These are phyloP conservation scores for Orchestes rusci DNA, from an alignment of 2,888 invertebrate species.

Conservation along the genomic window DNA sequence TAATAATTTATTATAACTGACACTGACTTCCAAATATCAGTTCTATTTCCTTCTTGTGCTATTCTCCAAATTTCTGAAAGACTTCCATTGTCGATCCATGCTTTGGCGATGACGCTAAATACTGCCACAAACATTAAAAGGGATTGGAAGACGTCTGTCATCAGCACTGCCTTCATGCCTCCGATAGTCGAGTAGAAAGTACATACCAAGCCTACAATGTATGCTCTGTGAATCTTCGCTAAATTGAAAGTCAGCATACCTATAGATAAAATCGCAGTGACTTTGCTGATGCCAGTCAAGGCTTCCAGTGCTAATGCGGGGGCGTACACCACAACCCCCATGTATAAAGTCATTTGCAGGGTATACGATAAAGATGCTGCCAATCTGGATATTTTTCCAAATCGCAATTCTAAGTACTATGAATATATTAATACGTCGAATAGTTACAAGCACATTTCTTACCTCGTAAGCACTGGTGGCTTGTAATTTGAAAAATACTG, in stretches of 20 bases:
- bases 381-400: conserved; percentile 67
- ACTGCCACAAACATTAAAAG: conserved; percentile 79
- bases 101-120: conserved; percentile 69
- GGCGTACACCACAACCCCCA: conserved; percentile 88
- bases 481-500: conserved; percentile 78
- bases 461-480: conserved; percentile 86
- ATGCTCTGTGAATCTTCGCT: background rate
- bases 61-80: conserved; percentile 62
- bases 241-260: conserved; percentile 39
- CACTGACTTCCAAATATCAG: conserved; percentile 60
- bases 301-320: conserved; percentile 86
- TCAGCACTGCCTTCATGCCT: conserved; percentile 85
- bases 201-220: conserved; percentile 55
- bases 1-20: background rate
- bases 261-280: conserved; percentile 65
- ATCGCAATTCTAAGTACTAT: conserved; percentile 81
- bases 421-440: conserved; percentile 31
- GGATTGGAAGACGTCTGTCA: conserved; percentile 82
- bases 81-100: conserved; percentile 62
- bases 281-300: conserved; percentile 69
- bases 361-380: conserved; percentile 79
- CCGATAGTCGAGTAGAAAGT: conserved; percentile 84
- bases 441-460: conserved; percentile 26
- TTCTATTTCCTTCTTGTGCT: conserved; percentile 61
- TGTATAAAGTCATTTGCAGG: conserved; percentile 83